Evolutionary conservation across 2,113 vertebrate species (phyloP).

Genomic region (Tyrannus savana): DNA sequence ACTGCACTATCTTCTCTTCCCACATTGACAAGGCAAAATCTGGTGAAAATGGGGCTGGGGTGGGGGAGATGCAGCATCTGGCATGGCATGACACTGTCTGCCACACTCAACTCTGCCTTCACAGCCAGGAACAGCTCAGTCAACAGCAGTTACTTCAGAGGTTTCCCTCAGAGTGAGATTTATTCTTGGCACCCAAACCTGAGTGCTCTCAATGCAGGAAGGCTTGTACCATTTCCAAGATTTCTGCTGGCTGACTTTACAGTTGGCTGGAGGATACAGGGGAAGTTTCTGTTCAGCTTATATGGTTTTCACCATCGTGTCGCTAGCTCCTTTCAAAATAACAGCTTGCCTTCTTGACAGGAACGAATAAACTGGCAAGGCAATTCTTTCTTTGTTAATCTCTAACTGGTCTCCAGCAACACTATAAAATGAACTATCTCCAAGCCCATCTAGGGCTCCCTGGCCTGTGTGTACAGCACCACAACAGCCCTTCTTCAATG

Average conservation of each 20-base stretch:
- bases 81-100: constrained; percentile 21
- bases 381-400: constrained; percentile 43
- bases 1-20: not conserved
- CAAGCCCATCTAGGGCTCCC: not conserved
- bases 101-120: constrained; percentile 44
- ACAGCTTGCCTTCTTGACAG: constrained; percentile 65
- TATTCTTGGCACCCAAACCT: constrained; percentile 52
- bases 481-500: not conserved
- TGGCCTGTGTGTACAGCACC: not conserved
- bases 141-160: constrained; percentile 47
- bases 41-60: not conserved
- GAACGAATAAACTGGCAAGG: constrained; percentile 28
- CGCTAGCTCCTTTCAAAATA: constrained; percentile 59
- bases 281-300: constrained; percentile 62
- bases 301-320: constrained; percentile 42
- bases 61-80: not conserved
- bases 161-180: constrained; percentile 53
- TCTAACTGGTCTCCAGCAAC: not conserved
- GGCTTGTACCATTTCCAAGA: constrained; percentile 61
- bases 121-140: constrained; percentile 31
- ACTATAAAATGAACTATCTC: not conserved
- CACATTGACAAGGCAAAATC: not conserved
- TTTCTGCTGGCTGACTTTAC: constrained; percentile 60
- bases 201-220: constrained; percentile 16
- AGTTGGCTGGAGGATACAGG: constrained; percentile 56